phyloP scores from a whole-genome alignment of 2,888 invertebrate genomes.

The Rhorus exstirpatorius region DNA sequence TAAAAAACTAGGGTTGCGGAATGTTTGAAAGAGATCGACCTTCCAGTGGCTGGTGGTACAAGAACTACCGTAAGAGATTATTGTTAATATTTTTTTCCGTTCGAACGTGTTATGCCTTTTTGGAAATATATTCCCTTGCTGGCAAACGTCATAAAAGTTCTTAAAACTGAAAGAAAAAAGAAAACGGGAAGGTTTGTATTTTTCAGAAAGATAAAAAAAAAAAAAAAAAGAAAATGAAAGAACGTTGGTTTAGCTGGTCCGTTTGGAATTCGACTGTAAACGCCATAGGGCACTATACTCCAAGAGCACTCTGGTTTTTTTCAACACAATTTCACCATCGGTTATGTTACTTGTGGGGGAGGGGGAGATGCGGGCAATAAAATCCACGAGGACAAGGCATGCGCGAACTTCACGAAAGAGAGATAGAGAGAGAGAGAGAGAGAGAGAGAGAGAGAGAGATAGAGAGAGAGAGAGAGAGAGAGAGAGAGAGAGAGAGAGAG shows the following conservation, averaged over 20 bases:
- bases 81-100: background rate
- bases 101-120: background rate
- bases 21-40: too few relatives aligned
- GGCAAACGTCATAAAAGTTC: slow-evolving; percentile 2
- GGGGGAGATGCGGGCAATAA: slow-evolving; percentile 62
- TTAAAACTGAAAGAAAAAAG: slow-evolving; percentile 10
- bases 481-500: slow-evolving; percentile 43
- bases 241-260: slow-evolving; percentile 20
- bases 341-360: slow-evolving; percentile 52
- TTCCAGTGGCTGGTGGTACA: too few relatives aligned
- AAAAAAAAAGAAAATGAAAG: slow-evolving; percentile 20
- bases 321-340: slow-evolving; percentile 63
- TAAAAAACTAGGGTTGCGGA: too few relatives aligned
- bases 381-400: slow-evolving; percentile 67
- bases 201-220: slow-evolving; percentile 15
- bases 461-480: slow-evolving; percentile 18
- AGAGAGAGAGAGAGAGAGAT: slow-evolving; percentile 23
- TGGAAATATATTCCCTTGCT: background rate
- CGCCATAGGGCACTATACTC: slow-evolving; percentile 36
- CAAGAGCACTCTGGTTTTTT: slow-evolving; percentile 57
- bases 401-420: slow-evolving; percentile 17
- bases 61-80: too few relatives aligned
- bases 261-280: slow-evolving; percentile 52
- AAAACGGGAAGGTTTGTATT: background rate
- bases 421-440: slow-evolving; percentile 15